Base-by-base conservation (phyloP, 2,888 invertebrate genomes). In the Mesorhabditis spiculigera region DNA sequence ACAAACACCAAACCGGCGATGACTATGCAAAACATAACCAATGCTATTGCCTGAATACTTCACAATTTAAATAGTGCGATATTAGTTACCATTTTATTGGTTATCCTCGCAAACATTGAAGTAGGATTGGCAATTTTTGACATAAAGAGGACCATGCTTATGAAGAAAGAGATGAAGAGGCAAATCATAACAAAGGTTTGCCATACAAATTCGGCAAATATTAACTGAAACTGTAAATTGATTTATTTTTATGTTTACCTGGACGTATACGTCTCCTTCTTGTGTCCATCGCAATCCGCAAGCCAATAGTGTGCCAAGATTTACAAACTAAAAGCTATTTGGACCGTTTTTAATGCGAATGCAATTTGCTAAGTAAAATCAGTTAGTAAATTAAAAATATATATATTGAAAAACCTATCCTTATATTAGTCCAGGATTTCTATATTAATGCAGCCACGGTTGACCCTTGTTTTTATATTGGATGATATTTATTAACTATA, bases 271-370 rank as follows among this genome's bases (percentile, higher is more conserved):
- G n/a, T 50, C 58, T 50, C 58, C 58, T 50, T 50, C 58, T 50
- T 50, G 10, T 50, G 58, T 50, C 58, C 58, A 50, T 50, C 58
- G 8, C 58, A 50, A 50, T 1, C 58, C 58, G n/a, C 58, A 50
- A 50, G 58, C 58, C 58, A 50, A 50, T 50, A 50, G n/a, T 50
- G 58, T 50, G 58, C 58, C 58, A 10, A 50, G n/a, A 50, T 50
- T 50, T 13, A n/a, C n/a, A 10, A 50, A 50, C 58, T 50, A 50
- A 50, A 50, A 50, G n/a, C 28, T 28, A 28, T 28, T 28, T 28
- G 28, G 28, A 50, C 8, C 8, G 58, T 13, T 50, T 50, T 50
- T 50, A 50, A 50, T 50, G n/a, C 8, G 10, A 13, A 50, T 13
- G n/a, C n/a, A n/a, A 50, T 50, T 50, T 28, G 28, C 28, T 3